A percentile compares a stretch with the other conserved stretches of the same genome.
These are phyloP conservation scores for Leptinotarsa juncta DNA, from an alignment of 2,888 invertebrate species.

Conservation along the genomic window DNA sequence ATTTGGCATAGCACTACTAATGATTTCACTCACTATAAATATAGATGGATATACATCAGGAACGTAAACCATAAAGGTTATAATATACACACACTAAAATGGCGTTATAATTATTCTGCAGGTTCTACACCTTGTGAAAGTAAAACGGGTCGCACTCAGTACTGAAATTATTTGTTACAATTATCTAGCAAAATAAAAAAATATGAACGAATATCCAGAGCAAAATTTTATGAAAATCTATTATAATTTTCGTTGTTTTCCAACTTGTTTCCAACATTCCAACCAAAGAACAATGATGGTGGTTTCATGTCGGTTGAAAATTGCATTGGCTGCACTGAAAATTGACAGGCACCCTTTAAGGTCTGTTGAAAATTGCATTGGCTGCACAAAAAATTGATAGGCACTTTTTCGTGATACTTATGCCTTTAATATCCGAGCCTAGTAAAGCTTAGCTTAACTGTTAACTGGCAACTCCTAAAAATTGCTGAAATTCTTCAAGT, in stretches of 20 bases:
- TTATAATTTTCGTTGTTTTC: too few relatives aligned
- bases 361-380: too few relatives aligned
- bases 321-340: background rate
- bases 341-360: too few relatives aligned
- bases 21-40: background rate
- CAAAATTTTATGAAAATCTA: background rate
- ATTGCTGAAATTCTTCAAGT: too few relatives aligned
- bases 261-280: background rate
- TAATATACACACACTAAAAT: background rate
- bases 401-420: too few relatives aligned
- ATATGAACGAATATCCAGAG: background rate
- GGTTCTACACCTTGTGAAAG: background rate
- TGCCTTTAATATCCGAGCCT: too few relatives aligned
- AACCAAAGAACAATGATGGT: background rate
- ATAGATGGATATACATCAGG: background rate
- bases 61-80: background rate
- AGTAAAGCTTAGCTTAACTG: too few relatives aligned
- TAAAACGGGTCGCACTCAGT: background rate
- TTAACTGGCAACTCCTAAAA: too few relatives aligned
- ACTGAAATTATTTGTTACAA: background rate
- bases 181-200: background rate
- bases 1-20: background rate
- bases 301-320: background rate
- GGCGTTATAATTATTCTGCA: constrained; percentile 7
- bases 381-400: too few relatives aligned